These are phyloP conservation scores for Callyntrura guangdongensis DNA, from an alignment of 2,888 invertebrate species.

Conservation along the genomic window DNA sequence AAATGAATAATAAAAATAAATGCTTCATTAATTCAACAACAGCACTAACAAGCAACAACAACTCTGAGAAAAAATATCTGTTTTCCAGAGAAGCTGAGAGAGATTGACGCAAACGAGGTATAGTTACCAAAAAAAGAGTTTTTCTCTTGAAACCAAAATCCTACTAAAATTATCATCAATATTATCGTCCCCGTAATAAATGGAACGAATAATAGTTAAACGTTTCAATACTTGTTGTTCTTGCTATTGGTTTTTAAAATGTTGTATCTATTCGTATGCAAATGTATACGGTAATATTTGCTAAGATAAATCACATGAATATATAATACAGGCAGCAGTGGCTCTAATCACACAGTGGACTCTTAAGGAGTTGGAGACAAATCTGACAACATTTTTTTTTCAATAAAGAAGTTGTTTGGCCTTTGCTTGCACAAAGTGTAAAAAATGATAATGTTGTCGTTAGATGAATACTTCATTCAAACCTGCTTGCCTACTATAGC, in stretches of 20 bases:
- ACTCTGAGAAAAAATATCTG: slow-evolving; percentile 28
- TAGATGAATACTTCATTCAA: background rate
- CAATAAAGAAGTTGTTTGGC: background rate
- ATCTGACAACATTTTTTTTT: slow-evolving; percentile 16
- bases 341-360: background rate
- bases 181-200: background rate
- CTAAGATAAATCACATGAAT: no score
- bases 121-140: background rate
- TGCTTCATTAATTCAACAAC: slow-evolving; percentile 27
- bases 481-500: slow-evolving; percentile 1
- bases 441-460: background rate
- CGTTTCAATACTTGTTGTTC: background rate
- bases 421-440: background rate
- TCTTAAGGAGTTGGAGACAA: background rate
- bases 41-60: background rate
- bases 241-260: background rate
- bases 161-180: background rate
- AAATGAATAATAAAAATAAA: slow-evolving; percentile 25
- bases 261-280: slow-evolving; percentile 9
- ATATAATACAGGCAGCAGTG: no score
- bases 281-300: no score
- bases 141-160: background rate
- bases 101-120: no score
- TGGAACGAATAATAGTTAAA: slow-evolving; percentile 26
- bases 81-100: slow-evolving; percentile 5